Conservation (phyloP, 2,113 vertebrate species). For the Gavialis gangeticus region DNA sequence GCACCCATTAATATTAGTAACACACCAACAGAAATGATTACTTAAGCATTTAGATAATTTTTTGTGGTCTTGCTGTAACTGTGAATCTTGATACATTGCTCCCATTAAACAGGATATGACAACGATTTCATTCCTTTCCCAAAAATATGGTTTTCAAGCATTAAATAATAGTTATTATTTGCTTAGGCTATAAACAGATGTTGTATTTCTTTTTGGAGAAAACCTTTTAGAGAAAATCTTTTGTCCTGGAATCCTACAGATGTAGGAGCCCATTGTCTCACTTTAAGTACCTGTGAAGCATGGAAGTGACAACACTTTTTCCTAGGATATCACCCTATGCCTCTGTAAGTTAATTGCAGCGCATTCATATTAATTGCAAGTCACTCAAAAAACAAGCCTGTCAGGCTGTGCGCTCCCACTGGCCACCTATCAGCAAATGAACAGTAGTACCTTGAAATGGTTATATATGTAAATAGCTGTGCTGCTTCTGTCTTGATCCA, state of each 20-base stretch:
- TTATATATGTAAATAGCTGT: too few relatives aligned
- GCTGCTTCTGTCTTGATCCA: too few relatives aligned
- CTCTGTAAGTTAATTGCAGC: too few relatives aligned
- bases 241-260: not conserved
- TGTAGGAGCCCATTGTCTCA: too few relatives aligned
- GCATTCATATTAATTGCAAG: too few relatives aligned
- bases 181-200: not conserved
- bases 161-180: not conserved
- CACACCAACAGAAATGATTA: not conserved
- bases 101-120: not conserved
- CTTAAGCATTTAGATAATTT: not conserved
- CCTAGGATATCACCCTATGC: too few relatives aligned
- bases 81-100: not conserved
- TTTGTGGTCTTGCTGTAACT: not conserved
- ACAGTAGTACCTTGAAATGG: too few relatives aligned
- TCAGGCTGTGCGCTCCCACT: too few relatives aligned
- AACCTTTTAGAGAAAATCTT: not conserved
- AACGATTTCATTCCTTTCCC: accelerated
- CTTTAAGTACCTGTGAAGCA: too few relatives aligned
- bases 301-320: too few relatives aligned
- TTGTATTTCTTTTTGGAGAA: not conserved
- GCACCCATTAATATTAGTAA: not conserved
- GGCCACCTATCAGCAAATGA: too few relatives aligned
- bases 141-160: not conserved
- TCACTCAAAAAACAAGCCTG: too few relatives aligned